Base-by-base conservation (phyloP, 1,140 invertebrate species). In the Drosophila nigrodunni region DNA sequence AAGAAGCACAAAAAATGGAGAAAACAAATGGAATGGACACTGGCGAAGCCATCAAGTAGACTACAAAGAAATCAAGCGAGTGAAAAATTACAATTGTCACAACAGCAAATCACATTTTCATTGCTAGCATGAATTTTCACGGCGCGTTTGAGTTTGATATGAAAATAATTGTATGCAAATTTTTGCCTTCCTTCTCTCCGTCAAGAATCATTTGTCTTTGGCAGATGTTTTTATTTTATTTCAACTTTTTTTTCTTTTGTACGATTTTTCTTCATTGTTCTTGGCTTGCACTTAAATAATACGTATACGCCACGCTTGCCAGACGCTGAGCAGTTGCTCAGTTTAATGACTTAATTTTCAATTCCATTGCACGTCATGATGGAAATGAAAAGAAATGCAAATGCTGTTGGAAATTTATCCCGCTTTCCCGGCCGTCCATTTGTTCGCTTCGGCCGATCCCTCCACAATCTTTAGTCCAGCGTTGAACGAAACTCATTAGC, bases 1-100 rank as follows among this genome's bases (percentile, higher is more conserved):
- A 5, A 30, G 18, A 21, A 21, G 18, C 18, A 21, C 18, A 30
- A 30, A 30, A 30, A 30, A 30, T 7, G 25, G 9, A 15, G 8
- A 57, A 21, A 35, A 3, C 3, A 34, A 37, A 47, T 50, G 47
- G 52, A 43, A 52, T 46, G 68, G 30, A 64, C 34, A 62, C 39
- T 52, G 44, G 15, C 35, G 15, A 3, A 47, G n/a, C 21, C 37
- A 10, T 41, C 39, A 11, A 57, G 52, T n/a, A 9, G 25, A 72
- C n/a, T 43, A 50, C 46, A 47, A 58, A 34, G 54, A 57, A 89
- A 70, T 80, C 85, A 89, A 89, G 85, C 85, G 75, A 89, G 85
- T 88, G 85, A 89, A 81, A 89, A 89, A 89, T 89, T 76, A 89
- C 85, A 81, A 89, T 89, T 89, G 85, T 89, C 85, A 89, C 85